phyloP scores from a whole-genome alignment of 2,888 invertebrate species.

The Sarcophaga carnaria region DNA sequence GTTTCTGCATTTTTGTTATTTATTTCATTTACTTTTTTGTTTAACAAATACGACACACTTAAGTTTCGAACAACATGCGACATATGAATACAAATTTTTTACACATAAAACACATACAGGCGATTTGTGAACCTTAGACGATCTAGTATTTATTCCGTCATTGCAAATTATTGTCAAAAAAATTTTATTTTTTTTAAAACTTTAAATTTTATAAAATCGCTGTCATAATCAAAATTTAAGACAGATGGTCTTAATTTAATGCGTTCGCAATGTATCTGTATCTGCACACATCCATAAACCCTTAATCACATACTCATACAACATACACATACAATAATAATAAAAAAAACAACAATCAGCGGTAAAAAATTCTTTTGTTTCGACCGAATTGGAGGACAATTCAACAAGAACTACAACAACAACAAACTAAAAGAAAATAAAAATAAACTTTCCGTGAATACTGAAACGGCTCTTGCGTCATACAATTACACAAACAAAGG shows the following conservation, averaged over 20 bases:
- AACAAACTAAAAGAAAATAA: too few species aligned
- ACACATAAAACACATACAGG: constrained; percentile 1
- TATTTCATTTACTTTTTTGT: constrained; percentile 58
- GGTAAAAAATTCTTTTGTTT: constrained; percentile 66
- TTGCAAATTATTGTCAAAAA: too few species aligned
- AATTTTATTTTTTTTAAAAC: too few species aligned
- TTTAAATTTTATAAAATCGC: too few species aligned
- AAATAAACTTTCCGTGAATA: too few species aligned
- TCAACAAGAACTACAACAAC: neutral
- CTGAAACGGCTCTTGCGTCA: too few species aligned
- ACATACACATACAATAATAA: constrained; percentile 23
- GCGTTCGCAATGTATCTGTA: neutral
- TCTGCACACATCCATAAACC: constrained; percentile 12
- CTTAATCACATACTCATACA: neutral
- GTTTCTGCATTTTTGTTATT: constrained; percentile 54
- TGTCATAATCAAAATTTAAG: too few species aligned
- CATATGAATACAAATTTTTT: constrained; percentile 51
- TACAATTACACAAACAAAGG: too few species aligned
- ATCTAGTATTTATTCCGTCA: too few species aligned
- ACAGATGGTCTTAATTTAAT: too few species aligned
- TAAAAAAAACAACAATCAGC: constrained; percentile 66
- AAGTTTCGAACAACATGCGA: constrained; percentile 59
- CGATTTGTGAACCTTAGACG: too few species aligned
- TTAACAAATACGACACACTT: constrained; percentile 62
- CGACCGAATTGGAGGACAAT: constrained; percentile 34